A percentile compares a stretch with the other conserved stretches of the same genome.
Evolutionary conservation across 2,888 invertebrate species (phyloP).

Genomic region (Diadegma fenestrale): DNA sequence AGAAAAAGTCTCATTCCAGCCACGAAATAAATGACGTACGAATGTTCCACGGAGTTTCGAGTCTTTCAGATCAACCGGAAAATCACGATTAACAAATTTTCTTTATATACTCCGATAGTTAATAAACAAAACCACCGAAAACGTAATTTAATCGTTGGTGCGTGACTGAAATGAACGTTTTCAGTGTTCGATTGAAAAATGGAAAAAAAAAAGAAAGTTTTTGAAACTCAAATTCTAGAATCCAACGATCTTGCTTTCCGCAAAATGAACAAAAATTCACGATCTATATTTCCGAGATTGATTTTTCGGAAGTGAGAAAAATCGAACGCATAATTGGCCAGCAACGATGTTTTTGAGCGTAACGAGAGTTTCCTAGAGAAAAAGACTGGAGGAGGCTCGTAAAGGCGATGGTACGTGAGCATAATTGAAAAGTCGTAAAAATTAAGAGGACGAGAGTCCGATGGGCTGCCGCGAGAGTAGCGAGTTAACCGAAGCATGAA

Average conservation of each 20-base stretch:
- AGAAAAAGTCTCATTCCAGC: slow-evolving; percentile 14
- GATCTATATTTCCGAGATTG: background rate
- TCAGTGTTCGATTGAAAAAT: background rate
- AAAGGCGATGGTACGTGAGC: slow-evolving; percentile 23
- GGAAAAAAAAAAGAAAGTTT: too few relatives aligned
- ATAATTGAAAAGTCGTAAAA: slow-evolving; percentile 51
- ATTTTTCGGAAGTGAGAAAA: background rate
- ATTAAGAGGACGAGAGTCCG: slow-evolving; percentile 13
- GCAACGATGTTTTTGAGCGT: background rate
- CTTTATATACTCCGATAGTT: background rate
- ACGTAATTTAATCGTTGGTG: background rate
- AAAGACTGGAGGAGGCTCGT: slow-evolving; percentile 13
- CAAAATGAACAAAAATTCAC: background rate
- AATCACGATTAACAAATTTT: background rate
- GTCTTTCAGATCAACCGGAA: slow-evolving; percentile 19
- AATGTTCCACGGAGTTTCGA: slow-evolving; percentile 16
- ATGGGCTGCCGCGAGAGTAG: background rate
- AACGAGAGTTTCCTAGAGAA: slow-evolving; percentile 6
- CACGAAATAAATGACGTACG: slow-evolving; percentile 18
- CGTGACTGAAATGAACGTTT: background rate
- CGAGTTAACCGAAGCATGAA: slow-evolving; percentile 52
- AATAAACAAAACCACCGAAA: background rate
- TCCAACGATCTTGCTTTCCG: background rate
- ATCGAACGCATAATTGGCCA: background rate
- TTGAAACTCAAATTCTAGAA: too few relatives aligned